A percentile compares a stretch with the other conserved stretches of the same genome.
Conservation (phyloP, 2,888 invertebrate genomes). For the Tholera decimalis region DNA sequence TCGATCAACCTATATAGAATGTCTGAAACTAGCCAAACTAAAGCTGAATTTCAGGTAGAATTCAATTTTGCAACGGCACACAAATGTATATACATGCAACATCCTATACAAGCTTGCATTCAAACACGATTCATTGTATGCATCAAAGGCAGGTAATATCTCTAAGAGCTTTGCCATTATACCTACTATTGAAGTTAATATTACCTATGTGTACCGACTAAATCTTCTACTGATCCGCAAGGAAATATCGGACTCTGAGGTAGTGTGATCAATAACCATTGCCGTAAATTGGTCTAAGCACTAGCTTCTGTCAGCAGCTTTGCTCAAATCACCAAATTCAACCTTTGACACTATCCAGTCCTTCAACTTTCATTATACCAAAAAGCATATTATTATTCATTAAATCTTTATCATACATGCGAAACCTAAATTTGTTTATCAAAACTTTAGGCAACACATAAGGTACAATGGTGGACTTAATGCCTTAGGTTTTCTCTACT, state of each 20-base stretch:
- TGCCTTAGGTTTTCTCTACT: too few species aligned
- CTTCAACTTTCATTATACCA: too few species aligned
- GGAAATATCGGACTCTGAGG: neutral
- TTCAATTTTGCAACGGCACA: constrained; percentile 1
- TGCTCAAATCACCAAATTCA: too few species aligned
- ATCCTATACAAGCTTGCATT: constrained; percentile 29
- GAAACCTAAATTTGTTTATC: too few species aligned
- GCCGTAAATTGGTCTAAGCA: neutral
- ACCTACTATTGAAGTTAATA: constrained; percentile 43
- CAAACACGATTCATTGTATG: constrained; percentile 14
- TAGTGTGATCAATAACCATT: neutral
- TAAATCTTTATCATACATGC: too few species aligned
- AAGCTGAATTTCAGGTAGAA: neutral
- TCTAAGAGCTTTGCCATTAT: constrained; percentile 44
- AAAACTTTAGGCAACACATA: too few species aligned
- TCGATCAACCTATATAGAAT: too few species aligned
- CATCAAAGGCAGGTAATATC: constrained; percentile 33
- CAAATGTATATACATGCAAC: neutral
- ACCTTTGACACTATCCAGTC: too few species aligned
- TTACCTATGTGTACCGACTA: neutral
- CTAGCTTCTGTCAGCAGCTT: too few species aligned
- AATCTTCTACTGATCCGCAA: neutral
- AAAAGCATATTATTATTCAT: too few species aligned
- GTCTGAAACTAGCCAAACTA: neutral
- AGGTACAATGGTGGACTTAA: too few species aligned